Evolutionary conservation across 2,888 invertebrate genomes (phyloP), one percentile per base, ranked within the genome.

Genomic region (Lycaena phlaeas): DNA sequence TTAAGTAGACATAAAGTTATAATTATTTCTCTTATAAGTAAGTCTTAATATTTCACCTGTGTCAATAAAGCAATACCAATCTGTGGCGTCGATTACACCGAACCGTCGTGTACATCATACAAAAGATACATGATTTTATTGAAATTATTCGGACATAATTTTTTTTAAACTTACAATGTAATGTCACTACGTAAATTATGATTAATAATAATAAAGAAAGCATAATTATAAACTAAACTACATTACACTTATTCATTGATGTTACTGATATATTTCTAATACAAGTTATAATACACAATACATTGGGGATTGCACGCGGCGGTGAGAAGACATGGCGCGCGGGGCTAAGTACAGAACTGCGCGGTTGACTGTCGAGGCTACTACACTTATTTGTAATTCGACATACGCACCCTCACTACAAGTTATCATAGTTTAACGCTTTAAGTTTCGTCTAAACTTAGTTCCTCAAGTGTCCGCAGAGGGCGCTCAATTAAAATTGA

Each of bases 1-100:
- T 81, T 84, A 84, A 82, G 84, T 84, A 84, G 84, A 82, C 79
- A 82, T 79, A 79, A 73, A 78, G 75, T 75, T 79, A 81, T 72
- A 68, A 73, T 78, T 73, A 78, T 76, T 71, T 68, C 66, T 68
- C 82, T 84, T 82, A 82, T 72, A 79, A 69, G 74, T 84, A 78
- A 81, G 75, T 82, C 81, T 78, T 79, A 78, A 68, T 34, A 34
- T 34, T 75, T 74, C 79, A 78, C 78, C 75, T 79, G 79, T 75
- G 70, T 76, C 72, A 64, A 71, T 69, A 72, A 75, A 82, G 76
- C 76, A 71, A 73, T 64, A 65, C 69, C 54, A 71, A 64, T 63
- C 50, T 40, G 49, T 53, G 66, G 67, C 50, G 64, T 59, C 29
- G 39, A 26, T 47, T 60, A 62, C 68, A 65, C 69, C 68, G 53